These are phyloP conservation scores for Sebastolobus altivelis DNA, from an alignment of 2,797 vertebrate genomes.

Conservation along the genomic window DNA sequence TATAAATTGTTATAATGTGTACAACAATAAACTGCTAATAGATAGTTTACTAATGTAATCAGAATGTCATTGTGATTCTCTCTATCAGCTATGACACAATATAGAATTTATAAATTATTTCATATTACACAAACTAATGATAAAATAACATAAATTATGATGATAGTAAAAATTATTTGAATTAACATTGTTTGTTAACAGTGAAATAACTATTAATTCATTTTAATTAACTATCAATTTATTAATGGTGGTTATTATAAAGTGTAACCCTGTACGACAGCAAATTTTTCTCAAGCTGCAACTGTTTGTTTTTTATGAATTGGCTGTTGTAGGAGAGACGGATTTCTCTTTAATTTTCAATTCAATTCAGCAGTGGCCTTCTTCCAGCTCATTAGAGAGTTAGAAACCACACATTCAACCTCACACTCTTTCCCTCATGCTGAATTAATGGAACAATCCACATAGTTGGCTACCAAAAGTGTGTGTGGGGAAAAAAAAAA, in stretches of 20 bases:
- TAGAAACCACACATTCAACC: constrained; percentile 68
- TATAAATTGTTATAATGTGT: too few relatives aligned
- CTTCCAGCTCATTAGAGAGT: constrained; percentile 77
- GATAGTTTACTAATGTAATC: too few relatives aligned
- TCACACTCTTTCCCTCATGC: constrained; percentile 61
- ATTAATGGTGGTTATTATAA: neutral
- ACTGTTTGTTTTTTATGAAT: constrained; percentile 31
- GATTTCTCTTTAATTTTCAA: constrained; percentile 38
- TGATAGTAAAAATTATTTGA: too few relatives aligned
- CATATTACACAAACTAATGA: too few relatives aligned
- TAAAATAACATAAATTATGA: too few relatives aligned
- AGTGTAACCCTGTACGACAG: neutral
- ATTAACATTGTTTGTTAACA: neutral
- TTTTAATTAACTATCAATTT: constrained; percentile 2
- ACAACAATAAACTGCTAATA: too few relatives aligned
- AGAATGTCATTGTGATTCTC: too few relatives aligned
- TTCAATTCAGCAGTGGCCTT: constrained; percentile 48
- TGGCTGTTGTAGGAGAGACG: constrained; percentile 12
- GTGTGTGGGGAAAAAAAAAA: constrained; percentile 33
- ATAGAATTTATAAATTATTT: too few relatives aligned
- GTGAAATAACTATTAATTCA: neutral
- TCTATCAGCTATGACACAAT: too few relatives aligned
- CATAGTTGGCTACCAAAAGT: constrained; percentile 64
- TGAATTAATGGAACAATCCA: constrained; percentile 77
- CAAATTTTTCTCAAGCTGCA: constrained; percentile 7